A percentile compares a stretch with the other conserved stretches of the same genome.
phyloP scores from a whole-genome alignment of 2,797 vertebrate genomes.

The Mico argentatus region DNA sequence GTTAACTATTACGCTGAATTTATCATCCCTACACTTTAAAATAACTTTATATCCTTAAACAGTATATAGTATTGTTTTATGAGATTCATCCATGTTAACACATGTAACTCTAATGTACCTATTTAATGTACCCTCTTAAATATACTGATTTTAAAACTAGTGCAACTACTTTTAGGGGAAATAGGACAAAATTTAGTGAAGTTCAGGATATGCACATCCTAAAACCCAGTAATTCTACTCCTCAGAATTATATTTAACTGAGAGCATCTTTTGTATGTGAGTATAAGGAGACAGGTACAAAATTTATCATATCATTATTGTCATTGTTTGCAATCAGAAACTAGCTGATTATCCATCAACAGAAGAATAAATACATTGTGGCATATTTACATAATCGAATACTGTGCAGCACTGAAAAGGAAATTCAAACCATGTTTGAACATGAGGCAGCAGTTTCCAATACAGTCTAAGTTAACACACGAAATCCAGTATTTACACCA shows the following conservation, averaged over 20 bases:
- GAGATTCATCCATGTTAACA: neutral
- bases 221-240: neutral
- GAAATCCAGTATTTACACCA: neutral
- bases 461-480: neutral
- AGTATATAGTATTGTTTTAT: neutral
- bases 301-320: neutral
- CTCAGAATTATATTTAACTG: neutral
- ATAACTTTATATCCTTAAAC: neutral
- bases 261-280: neutral
- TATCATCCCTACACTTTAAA: neutral
- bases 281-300: neutral
- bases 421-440: neutral
- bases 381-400: neutral
- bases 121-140: neutral
- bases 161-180: neutral
- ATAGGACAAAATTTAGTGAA: constrained; percentile 34
- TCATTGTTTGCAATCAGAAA: neutral
- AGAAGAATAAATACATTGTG: neutral
- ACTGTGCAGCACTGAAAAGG: neutral
- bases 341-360: neutral
- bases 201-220: neutral
- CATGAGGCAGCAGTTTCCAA: neutral
- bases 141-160: neutral
- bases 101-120: neutral
- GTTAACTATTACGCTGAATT: neutral